A percentile compares a stretch with the other conserved stretches of the same genome.
Conservation (phyloP, 1,140 invertebrate species). For the Laupala kohalensis region DNA sequence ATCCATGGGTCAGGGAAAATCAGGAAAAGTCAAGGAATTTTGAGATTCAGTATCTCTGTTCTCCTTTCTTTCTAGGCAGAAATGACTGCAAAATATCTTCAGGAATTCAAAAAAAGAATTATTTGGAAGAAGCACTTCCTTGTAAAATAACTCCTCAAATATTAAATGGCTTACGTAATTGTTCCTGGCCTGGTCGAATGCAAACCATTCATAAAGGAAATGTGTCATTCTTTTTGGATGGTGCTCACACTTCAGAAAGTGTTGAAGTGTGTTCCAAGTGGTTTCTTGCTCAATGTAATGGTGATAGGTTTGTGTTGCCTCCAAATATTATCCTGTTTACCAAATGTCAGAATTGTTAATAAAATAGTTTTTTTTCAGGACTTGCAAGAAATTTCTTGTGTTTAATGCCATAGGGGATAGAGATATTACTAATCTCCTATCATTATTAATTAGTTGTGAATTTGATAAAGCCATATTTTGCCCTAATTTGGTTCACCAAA, state of each 20-base stretch:
- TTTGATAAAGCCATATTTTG: slow-evolving; percentile 16
- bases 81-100: no score
- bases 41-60: no score
- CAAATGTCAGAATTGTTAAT: no score
- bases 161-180: slow-evolving; percentile 34
- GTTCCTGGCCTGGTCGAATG: slow-evolving; percentile 60
- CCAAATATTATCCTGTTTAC: no score
- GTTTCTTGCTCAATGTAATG: no score
- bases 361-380: no score
- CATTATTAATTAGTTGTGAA: slow-evolving; percentile 23
- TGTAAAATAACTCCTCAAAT: slow-evolving; percentile 27
- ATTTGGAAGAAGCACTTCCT: no score
- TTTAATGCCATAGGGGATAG: slow-evolving; percentile 49
- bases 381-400: slow-evolving; percentile 35
- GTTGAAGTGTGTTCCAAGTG: slow-evolving; percentile 68
- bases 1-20: no score
- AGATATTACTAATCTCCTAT: slow-evolving; percentile 31
- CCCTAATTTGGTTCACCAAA: slow-evolving; percentile 11
- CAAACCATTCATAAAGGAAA: slow-evolving; percentile 38
- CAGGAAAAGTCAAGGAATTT: no score
- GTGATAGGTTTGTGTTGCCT: no score
- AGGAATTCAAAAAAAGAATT: no score
- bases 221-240: slow-evolving; percentile 71
- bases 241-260: slow-evolving; percentile 88
- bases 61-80: no score